phyloP scores from a whole-genome alignment of 2,797 vertebrate species.

The Lutjanus campechanus region DNA sequence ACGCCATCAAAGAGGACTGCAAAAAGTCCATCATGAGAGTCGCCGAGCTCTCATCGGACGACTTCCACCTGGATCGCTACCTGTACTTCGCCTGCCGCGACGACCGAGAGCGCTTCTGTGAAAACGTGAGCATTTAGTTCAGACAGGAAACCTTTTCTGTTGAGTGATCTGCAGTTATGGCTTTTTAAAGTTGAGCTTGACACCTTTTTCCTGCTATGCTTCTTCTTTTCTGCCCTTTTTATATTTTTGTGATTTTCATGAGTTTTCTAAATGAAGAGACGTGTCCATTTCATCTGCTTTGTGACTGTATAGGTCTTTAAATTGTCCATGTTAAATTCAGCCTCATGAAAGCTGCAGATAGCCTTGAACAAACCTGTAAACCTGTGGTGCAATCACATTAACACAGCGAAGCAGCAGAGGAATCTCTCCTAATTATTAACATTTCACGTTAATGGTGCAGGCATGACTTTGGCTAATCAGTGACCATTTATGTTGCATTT shows the following conservation, averaged over 20 bases:
- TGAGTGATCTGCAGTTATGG: neutral
- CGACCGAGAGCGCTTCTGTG: slow-evolving; percentile 96
- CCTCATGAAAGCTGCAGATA: neutral
- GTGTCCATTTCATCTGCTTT: neutral
- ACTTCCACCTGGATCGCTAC: slow-evolving; percentile 96
- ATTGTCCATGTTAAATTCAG: neutral
- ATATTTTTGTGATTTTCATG: neutral
- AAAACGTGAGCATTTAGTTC: slow-evolving; percentile 86
- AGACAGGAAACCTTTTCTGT: neutral
- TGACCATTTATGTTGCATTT: no score
- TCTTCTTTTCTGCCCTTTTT: neutral
- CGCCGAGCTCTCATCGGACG: slow-evolving; percentile 96
- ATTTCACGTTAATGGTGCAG: neutral
- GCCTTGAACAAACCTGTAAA: neutral
- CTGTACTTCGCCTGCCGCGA: slow-evolving; percentile 96
- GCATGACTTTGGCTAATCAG: no score
- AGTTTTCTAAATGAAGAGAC: no score
- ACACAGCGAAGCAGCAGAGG: neutral
- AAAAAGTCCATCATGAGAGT: slow-evolving; percentile 96
- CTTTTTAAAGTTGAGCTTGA: no score
- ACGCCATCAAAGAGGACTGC: slow-evolving; percentile 90
- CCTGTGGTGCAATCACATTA: neutral
- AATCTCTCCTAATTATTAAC: neutral
- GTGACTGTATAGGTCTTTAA: neutral
- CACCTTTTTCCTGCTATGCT: neutral